A percentile compares a stretch with the other conserved stretches of the same genome.
These are phyloP conservation scores for Pseudomyrmex pallidus DNA, from an alignment of 1,140 invertebrate species.

Conservation along the genomic window DNA sequence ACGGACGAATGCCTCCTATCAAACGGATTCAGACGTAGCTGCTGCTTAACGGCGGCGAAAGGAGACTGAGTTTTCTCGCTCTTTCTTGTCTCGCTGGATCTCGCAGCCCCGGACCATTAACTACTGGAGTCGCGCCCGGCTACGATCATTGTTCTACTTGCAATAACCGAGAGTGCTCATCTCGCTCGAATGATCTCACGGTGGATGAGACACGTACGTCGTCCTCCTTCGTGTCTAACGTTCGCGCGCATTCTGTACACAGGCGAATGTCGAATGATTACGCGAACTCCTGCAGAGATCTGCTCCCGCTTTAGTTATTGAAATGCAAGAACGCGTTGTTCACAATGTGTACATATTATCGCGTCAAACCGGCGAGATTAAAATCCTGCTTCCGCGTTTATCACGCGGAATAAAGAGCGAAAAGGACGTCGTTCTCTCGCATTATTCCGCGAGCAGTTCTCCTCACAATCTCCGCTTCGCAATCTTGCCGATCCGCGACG, in stretches of 20 bases:
- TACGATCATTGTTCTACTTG: constrained; percentile 67
- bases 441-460: too few relatives aligned
- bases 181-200: constrained; percentile 49
- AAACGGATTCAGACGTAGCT: constrained; percentile 23
- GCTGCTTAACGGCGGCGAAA: constrained; percentile 7
- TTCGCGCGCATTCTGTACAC: background rate
- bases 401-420: too few relatives aligned
- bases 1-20: constrained; percentile 2
- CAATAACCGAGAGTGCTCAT: constrained; percentile 73
- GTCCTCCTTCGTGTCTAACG: constrained; percentile 15
- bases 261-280: too few relatives aligned
- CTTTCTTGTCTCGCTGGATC: constrained; percentile 43
- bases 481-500: background rate
- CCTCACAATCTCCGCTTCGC: too few relatives aligned
- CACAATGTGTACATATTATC: too few relatives aligned
- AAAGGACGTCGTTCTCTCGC: too few relatives aligned
- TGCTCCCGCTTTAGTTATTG: too few relatives aligned
- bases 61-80: constrained; percentile 33
- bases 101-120: constrained; percentile 50
- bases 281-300: too few relatives aligned
- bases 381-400: too few relatives aligned
- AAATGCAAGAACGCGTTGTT: too few relatives aligned
- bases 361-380: too few relatives aligned
- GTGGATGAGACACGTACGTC: constrained; percentile 34
- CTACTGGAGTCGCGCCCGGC: constrained; percentile 17